A percentile compares a stretch with the other conserved stretches of the same genome.
Evolutionary conservation across 2,113 vertebrate genomes (phyloP).

Genomic region (Spermophilus dauricus): DNA sequence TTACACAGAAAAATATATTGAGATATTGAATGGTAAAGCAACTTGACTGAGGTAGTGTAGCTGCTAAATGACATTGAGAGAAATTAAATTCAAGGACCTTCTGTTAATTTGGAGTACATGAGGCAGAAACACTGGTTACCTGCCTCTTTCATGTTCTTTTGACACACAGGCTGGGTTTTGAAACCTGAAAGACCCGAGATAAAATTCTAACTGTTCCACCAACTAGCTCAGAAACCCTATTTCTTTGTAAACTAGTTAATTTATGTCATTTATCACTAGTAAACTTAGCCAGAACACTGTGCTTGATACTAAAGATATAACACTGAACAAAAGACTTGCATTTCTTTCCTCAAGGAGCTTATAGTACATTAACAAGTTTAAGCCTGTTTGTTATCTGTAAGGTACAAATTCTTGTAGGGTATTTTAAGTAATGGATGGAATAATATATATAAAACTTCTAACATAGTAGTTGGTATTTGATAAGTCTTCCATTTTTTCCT

Average conservation of each 20-base stretch:
- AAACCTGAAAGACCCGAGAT: conserved; percentile 31
- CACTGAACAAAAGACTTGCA: neutral
- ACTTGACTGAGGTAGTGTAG: neutral
- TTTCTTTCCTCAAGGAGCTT: neutral
- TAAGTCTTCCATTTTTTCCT: neutral
- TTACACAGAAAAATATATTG: neutral
- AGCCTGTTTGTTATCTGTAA: neutral
- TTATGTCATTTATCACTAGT: neutral
- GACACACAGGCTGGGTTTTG: neutral
- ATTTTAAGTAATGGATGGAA: conserved; percentile 47
- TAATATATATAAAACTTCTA: neutral
- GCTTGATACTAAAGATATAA: neutral
- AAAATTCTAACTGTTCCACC: neutral
- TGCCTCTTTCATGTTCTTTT: neutral
- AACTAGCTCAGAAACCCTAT: neutral
- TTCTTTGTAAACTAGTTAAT: neutral
- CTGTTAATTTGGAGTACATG: neutral
- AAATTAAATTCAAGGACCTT: neutral
- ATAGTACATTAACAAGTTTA: neutral
- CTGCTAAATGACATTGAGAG: neutral
- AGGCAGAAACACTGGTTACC: neutral
- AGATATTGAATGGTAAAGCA: neutral
- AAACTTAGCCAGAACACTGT: neutral
- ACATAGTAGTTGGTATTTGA: neutral
- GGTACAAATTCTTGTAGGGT: neutral